These are phyloP conservation scores for Caenorhabditis becei DNA, from an alignment of 2,888 invertebrate species.

Conservation along the genomic window DNA sequence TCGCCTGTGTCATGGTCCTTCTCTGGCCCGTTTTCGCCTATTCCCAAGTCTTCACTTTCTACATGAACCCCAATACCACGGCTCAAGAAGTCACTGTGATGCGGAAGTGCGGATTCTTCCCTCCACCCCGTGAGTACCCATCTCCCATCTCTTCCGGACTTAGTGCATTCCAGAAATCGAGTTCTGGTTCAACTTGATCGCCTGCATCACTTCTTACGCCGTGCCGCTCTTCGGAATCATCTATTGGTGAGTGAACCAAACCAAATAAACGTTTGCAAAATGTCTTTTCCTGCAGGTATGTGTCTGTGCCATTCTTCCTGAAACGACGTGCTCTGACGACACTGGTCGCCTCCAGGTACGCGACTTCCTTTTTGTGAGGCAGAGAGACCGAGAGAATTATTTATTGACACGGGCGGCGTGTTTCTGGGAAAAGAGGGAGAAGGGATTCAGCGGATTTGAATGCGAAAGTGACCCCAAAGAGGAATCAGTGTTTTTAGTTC, in stretches of 20 bases:
- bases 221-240: constrained; percentile 80
- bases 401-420: constrained; percentile 37
- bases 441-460: background rate
- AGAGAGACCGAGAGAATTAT: constrained; percentile 27
- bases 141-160: background rate
- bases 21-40: constrained; percentile 80
- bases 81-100: constrained; percentile 71
- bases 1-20: constrained; percentile 75
- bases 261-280: constrained; percentile 8
- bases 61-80: constrained; percentile 73
- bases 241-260: constrained; percentile 72
- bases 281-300: constrained; percentile 63
- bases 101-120: constrained; percentile 74
- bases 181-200: constrained; percentile 78
- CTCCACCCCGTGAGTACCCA: constrained; percentile 66
- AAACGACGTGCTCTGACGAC: constrained; percentile 75
- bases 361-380: constrained; percentile 16
- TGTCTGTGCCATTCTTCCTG: constrained; percentile 80
- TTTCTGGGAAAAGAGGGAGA: constrained; percentile 24
- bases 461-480: background rate
- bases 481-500: constrained; percentile 61
- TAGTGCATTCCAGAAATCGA: constrained; percentile 71
- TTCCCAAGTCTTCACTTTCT: constrained; percentile 76
- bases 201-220: constrained; percentile 77
- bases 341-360: constrained; percentile 71